Percentiles rank a stretch among this genome's conserved stretches.
Conservation (phyloP, 2,113 vertebrate genomes). For the Arizona elegans region DNA sequence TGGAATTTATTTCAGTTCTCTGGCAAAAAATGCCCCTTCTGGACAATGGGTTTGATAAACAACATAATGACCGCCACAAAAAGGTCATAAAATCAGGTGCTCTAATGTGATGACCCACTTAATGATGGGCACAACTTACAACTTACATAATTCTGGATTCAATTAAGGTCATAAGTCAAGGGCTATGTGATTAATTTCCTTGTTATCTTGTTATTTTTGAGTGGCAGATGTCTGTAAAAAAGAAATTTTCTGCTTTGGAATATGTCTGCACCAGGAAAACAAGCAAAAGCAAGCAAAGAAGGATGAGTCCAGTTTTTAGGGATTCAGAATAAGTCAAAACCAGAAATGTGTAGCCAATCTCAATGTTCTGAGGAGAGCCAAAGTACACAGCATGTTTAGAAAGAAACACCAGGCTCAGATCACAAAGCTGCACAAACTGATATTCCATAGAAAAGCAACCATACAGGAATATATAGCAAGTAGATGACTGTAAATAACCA, state of each 20-base stretch:
- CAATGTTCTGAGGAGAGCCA: neutral
- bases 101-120: no score
- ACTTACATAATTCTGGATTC: no score
- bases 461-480: constrained; percentile 23
- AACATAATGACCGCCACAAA: no score
- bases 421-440: neutral
- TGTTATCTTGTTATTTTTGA: neutral
- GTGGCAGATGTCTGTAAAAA: neutral
- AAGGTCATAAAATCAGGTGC: no score
- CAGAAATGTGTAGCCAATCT: neutral
- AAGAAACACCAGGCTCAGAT: neutral
- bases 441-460: constrained; percentile 22
- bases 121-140: no score
- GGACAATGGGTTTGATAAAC: neutral
- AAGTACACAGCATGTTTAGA: neutral
- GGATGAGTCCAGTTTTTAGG: neutral
- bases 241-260: neutral
- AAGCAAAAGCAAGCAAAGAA: neutral
- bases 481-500: constrained; percentile 49
- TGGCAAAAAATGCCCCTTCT: neutral
- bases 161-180: no score
- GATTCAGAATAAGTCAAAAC: neutral
- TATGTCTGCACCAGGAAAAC: neutral
- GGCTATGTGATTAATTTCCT: no score
- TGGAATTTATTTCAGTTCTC: neutral